Evolutionary conservation across 2,888 invertebrate species (phyloP), one percentile per base, ranked within the genome.

Genomic region (Pandemis corylana): DNA sequence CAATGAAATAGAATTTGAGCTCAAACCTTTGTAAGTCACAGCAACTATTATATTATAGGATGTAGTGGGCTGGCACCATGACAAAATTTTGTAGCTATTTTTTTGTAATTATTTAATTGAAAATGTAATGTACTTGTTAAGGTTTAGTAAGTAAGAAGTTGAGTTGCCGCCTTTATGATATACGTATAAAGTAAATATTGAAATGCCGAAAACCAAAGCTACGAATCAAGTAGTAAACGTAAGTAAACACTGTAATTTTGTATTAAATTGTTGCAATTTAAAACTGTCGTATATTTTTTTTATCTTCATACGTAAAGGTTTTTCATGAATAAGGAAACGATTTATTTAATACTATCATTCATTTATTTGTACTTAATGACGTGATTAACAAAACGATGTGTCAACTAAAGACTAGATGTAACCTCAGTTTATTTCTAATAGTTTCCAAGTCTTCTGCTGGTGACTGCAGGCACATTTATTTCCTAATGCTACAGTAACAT

Each of bases 211-310:
- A 56, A 62, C 41, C 61, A 75, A 71, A 77, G 82, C 84, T 84
- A 85, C 78, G 85, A 82, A 83, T 84, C 86, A 84, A 85, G 70
- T 77, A 82, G 80, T 81, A 84, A 85, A 84, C 79, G 80, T 81
- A 85, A 83, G 78, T 84, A 85, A 87, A 85, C 76, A 80, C 78
- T 83, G 82, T 84, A 80, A 82, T 85, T 88, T 88, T 88, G 71
- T 85, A 85, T 84, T 76, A 80, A 88, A 83, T 85, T 86, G 86
- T 42, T 65, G 13, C 7, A 65, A 69, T 44, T 53, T 42, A 5
- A 61, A n/a, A 44, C 13, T 13, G 5, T 63, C 42, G 51, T 41
- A 13, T 44, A 46, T 46, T 68, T 72, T n/a, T 20, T 15, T 4
- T 62, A 36, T 13, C 10, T 44, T 68, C 20, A 10, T 9, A 1